phyloP scores from a whole-genome alignment of 92 coral and sea anemone species.

The Porites evermanni region DNA sequence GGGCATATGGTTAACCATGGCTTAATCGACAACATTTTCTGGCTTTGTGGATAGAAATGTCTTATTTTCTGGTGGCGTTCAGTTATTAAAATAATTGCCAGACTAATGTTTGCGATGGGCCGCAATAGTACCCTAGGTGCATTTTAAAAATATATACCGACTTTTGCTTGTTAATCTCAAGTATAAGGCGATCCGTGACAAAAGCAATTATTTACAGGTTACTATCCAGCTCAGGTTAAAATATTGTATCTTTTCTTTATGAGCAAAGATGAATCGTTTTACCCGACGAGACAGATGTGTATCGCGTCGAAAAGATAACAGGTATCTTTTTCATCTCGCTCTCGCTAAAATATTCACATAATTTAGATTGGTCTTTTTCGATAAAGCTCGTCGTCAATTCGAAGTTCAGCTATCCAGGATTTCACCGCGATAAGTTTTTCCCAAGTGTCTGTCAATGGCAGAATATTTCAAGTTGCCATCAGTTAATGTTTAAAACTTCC shows the following conservation, averaged over 20 bases:
- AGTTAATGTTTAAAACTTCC: neutral
- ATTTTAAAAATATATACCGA: too few species aligned
- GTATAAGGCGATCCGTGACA: too few species aligned
- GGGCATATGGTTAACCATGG: slow-evolving; percentile 20
- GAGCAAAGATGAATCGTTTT: neutral
- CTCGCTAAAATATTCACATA: slow-evolving; percentile 26
- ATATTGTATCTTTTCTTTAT: neutral
- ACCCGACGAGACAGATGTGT: neutral
- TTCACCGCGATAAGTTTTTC: slow-evolving; percentile 16
- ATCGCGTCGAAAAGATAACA: slow-evolving; percentile 6
- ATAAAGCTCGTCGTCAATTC: neutral
- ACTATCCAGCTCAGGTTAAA: neutral
- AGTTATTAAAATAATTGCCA: neutral
- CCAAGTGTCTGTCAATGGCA: neutral
- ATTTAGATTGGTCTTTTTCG: neutral
- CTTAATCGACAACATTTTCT: slow-evolving; percentile 3
- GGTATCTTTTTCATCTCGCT: slow-evolving; percentile 22
- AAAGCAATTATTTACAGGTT: neutral
- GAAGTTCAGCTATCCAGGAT: neutral
- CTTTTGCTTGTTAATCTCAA: too few species aligned
- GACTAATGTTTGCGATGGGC: too few species aligned
- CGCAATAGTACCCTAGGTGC: too few species aligned
- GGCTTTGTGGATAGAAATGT: neutral
- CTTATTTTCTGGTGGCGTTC: neutral
- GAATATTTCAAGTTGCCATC: slow-evolving; percentile 9